phyloP scores from a whole-genome alignment of 1,140 invertebrate species.

The Neelides sp. region DNA sequence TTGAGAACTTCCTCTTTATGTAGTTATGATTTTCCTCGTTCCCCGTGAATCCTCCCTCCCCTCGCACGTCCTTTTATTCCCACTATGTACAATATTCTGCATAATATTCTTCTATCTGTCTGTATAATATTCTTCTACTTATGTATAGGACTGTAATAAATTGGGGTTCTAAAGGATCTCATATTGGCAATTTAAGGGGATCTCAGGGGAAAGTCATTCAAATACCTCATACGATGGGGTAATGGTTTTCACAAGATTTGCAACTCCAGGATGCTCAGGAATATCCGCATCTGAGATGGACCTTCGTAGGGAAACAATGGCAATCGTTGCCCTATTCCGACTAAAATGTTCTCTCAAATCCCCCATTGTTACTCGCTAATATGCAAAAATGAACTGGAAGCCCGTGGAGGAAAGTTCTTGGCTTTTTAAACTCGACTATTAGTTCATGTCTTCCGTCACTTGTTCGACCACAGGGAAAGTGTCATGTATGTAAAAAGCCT shows the following conservation, averaged over 20 bases:
- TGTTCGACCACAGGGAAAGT: too few species aligned
- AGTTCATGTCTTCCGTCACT: too few species aligned
- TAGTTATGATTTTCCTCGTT: too few species aligned
- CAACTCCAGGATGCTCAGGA: conserved; percentile 16
- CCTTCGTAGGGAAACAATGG: conserved; percentile 17
- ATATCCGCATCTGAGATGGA: conserved; percentile 22
- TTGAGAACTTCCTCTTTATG: too few species aligned
- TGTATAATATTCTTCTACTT: background rate
- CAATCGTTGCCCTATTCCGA: conserved; percentile 21
- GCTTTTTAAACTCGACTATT: too few species aligned
- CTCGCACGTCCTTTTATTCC: background rate
- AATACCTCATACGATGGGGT: too few species aligned
- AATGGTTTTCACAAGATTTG: conserved; percentile 19
- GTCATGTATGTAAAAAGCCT: too few species aligned
- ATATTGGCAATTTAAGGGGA: background rate
- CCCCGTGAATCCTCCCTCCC: conserved; percentile 7
- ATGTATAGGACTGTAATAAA: background rate
- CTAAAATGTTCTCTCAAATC: too few species aligned
- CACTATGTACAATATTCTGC: background rate
- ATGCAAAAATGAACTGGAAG: too few species aligned
- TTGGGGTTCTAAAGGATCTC: background rate
- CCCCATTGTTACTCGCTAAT: too few species aligned
- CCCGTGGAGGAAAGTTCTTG: too few species aligned
- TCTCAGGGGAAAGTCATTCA: too few species aligned
- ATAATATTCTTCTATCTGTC: background rate